These are phyloP conservation scores for Reticulitermes lucifugus DNA, from an alignment of 2,888 invertebrate genomes.

Conservation along the genomic window DNA sequence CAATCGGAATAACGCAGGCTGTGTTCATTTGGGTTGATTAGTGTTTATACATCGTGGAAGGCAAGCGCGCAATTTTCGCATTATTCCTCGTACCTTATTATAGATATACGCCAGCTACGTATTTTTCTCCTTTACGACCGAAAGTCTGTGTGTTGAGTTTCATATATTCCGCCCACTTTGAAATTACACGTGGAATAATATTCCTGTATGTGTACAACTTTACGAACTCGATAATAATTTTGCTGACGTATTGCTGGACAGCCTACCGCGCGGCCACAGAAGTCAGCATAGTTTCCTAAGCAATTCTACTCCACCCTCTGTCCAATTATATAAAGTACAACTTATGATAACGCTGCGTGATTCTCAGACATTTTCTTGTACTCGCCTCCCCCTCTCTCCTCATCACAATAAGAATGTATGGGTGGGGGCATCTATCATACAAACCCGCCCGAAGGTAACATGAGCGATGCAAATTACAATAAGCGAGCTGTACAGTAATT, in stretches of 20 bases:
- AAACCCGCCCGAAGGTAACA: slow-evolving; percentile 51
- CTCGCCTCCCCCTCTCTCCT: slow-evolving; percentile 8
- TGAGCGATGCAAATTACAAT: slow-evolving; percentile 55
- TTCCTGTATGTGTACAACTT: slow-evolving; percentile 28
- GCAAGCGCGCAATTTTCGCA: slow-evolving; percentile 2
- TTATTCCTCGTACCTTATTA: slow-evolving; percentile 32
- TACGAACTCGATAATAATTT: slow-evolving; percentile 12
- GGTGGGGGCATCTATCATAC: slow-evolving; percentile 50
- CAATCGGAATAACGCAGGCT: background rate
- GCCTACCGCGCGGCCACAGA: slow-evolving; percentile 34
- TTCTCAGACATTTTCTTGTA: slow-evolving; percentile 53
- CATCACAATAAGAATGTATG: slow-evolving; percentile 43
- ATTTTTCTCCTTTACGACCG: background rate
- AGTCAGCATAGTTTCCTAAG: slow-evolving; percentile 51
- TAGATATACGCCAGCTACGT: slow-evolving; percentile 17
- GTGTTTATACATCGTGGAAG: background rate
- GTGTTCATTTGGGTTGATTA: slow-evolving; percentile 1
- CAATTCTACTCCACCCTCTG: slow-evolving; percentile 50
- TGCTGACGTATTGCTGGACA: background rate
- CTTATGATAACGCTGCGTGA: slow-evolving; percentile 53
- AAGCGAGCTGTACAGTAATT: slow-evolving; percentile 53
- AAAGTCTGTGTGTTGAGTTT: slow-evolving; percentile 22
- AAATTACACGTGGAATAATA: slow-evolving; percentile 50
- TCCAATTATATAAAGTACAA: slow-evolving; percentile 54
- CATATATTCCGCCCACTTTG: slow-evolving; percentile 50